A percentile compares a stretch with the other conserved stretches of the same genome.
These are phyloP conservation scores for Sminthopsis crassicaudata DNA, from an alignment of 2,113 vertebrate genomes.

Conservation along the genomic window DNA sequence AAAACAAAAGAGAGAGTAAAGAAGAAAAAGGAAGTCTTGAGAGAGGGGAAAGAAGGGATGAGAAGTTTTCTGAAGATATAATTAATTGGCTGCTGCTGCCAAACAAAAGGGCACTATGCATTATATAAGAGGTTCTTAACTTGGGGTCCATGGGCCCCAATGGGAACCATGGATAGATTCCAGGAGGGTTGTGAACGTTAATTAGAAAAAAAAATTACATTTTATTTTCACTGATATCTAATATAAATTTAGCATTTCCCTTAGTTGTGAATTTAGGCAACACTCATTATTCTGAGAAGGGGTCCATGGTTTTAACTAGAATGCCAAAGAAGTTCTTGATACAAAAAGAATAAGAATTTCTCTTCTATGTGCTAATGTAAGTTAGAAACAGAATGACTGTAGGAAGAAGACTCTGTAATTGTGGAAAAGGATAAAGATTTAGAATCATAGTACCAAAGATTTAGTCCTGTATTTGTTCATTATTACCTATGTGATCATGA, in stretches of 20 bases:
- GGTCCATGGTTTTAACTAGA: neutral
- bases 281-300: neutral
- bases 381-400: neutral
- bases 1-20: neutral
- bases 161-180: neutral
- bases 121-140: neutral
- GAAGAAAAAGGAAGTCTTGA: neutral
- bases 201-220: neutral
- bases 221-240: neutral
- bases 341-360: neutral
- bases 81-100: neutral
- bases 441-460: neutral
- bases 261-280: neutral
- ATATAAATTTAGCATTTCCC: neutral
- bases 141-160: neutral
- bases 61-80: neutral
- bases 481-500: neutral
- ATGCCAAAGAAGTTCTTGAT: neutral
- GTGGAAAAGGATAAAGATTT: neutral
- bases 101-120: neutral
- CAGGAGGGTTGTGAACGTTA: neutral
- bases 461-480: neutral
- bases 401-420: neutral
- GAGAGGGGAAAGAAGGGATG: neutral
- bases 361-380: neutral